phyloP scores from a whole-genome alignment of 2,888 invertebrate species.

The Phengaris arion region DNA sequence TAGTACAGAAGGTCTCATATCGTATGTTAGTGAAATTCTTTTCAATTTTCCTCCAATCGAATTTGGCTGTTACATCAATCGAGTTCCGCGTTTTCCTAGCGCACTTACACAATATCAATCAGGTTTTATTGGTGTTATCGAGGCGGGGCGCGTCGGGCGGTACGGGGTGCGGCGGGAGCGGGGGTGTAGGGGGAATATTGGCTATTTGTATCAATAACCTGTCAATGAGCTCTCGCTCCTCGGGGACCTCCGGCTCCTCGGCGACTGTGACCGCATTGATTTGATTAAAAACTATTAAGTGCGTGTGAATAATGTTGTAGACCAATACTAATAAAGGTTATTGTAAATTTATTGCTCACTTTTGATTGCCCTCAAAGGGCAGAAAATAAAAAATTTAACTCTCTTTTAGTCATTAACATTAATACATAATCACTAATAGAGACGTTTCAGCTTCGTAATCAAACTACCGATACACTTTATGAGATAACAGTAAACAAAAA shows the following conservation, averaged over 20 bases:
- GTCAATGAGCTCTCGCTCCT: conserved; percentile 76
- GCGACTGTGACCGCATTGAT: conserved; percentile 66
- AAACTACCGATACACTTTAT: too few species aligned
- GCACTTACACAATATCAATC: conserved; percentile 80
- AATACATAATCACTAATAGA: background rate
- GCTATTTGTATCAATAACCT: conserved; percentile 80
- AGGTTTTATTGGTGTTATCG: conserved; percentile 79
- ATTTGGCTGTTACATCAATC: conserved; percentile 79
- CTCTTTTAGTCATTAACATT: background rate
- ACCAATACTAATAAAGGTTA: conserved; percentile 3
- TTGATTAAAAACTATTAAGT: conserved; percentile 68
- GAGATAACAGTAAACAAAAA: background rate
- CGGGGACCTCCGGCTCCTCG: conserved; percentile 65
- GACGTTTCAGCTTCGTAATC: too few species aligned
- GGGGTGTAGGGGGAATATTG: conserved; percentile 53
- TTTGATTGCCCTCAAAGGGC: background rate
- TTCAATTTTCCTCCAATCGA: conserved; percentile 79
- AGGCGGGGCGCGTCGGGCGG: conserved; percentile 56
- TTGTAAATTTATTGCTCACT: background rate
- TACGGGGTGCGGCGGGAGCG: conserved; percentile 47
- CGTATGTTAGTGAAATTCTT: conserved; percentile 53
- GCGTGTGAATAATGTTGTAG: conserved; percentile 54
- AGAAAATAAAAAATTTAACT: background rate
- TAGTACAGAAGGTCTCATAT: conserved; percentile 49
- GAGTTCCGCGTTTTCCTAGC: conserved; percentile 79